Base-by-base conservation (phyloP, 2,113 vertebrate genomes). In the Centropus unirufus region DNA sequence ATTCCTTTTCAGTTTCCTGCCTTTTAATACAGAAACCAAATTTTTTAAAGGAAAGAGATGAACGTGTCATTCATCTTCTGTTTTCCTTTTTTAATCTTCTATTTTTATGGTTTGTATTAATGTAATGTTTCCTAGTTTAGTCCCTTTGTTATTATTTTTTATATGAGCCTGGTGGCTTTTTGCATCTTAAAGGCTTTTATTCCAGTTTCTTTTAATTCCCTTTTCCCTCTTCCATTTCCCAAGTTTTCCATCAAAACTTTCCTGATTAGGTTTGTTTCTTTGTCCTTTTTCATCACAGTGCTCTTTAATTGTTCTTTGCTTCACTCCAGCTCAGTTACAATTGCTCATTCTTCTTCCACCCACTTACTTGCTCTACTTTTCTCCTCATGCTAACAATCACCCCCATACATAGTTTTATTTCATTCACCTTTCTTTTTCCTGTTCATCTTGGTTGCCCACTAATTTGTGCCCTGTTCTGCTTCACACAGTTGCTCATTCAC, bases 311-410 rank as follows among this genome's bases (percentile, higher is more conserved):
- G 57, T 64, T 72, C 47, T 84, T 91, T 68, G n/a, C 57, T 82
- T 58, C 75, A 72, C 36, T 72, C 46, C 42, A 64, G 34, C 24
- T 91, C 61, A 79, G 57, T 73, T 87, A 5, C 1, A 9, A 61
- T 85, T 68, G 46, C 85, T 91, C 70, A 52, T 92, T 87, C 74
- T 26, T 94, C 78, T 87, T 76, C 67, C 81, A 95, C 74, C 58
- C 49, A 78, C 80, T 79, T 51, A 42, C 47, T 62, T 42, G 30
- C 47, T 49, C 23, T 82, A 49, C 59, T 84, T 87, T 78, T 73
- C 66, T 74, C 47, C 46, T 91, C 34, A 14, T 12, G 51, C n/a
- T 84, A 61, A 49, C 57, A 36, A 12, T 87, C 3, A 4, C 77
- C 69, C 42, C 73, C 29, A 1, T 46, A 49, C 1, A 4, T 13